phyloP scores from a whole-genome alignment of 2,888 invertebrate genomes.

The Lasioglossum malachurum region DNA sequence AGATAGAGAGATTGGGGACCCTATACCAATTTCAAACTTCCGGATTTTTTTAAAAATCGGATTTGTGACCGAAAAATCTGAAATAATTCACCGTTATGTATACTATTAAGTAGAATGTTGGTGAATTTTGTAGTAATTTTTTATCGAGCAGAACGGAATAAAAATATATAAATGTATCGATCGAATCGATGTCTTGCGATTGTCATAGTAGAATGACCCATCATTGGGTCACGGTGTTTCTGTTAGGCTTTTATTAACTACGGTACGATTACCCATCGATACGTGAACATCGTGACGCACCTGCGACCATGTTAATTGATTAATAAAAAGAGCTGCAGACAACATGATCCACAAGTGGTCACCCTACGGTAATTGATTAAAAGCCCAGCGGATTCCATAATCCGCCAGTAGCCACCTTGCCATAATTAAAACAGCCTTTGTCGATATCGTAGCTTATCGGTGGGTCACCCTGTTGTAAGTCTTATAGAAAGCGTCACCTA shows the following conservation, averaged over 20 bases:
- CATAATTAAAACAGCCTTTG: conserved; percentile 15
- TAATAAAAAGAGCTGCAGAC: conserved; percentile 8
- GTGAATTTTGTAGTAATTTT: too few species aligned
- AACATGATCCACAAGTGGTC: conserved; percentile 14
- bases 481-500: conserved; percentile 9
- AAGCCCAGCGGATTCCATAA: conserved; percentile 13
- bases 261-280: neutral
- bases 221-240: conserved; percentile 7
- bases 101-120: too few species aligned
- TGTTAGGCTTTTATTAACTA: conserved; percentile 12
- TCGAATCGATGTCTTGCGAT: neutral
- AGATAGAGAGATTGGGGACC: too few species aligned
- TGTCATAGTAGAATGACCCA: neutral
- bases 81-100: too few species aligned
- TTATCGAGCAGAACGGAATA: neutral
- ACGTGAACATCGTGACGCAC: conserved; percentile 7
- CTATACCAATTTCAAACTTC: too few species aligned
- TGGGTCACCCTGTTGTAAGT: conserved; percentile 7
- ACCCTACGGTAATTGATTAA: conserved; percentile 13
- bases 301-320: conserved; percentile 19
- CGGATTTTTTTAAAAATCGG: too few species aligned
- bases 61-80: too few species aligned
- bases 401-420: neutral
- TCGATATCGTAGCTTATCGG: conserved; percentile 12
- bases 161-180: conserved; percentile 9